A percentile compares a stretch with the other conserved stretches of the same genome.
These are phyloP conservation scores for Hyla sarda DNA, from an alignment of 2,113 vertebrate genomes.

Conservation along the genomic window DNA sequence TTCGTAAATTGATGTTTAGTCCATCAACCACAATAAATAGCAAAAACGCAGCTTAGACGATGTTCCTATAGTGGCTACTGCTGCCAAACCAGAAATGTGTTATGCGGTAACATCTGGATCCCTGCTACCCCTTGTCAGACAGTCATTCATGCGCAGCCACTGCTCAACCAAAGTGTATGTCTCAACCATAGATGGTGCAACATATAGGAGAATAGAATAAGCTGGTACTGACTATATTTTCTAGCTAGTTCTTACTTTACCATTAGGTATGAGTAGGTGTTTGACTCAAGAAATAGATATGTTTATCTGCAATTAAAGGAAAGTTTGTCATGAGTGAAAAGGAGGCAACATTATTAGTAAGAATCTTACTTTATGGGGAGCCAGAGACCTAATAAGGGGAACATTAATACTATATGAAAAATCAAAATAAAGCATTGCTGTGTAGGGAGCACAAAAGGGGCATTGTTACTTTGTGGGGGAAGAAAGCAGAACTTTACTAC, in stretches of 20 bases:
- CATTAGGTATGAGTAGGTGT: neutral
- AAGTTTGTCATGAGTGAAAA: too few species aligned
- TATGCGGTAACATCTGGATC: conserved; percentile 48
- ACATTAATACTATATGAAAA: too few species aligned
- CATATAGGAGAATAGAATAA: neutral
- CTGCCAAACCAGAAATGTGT: conserved; percentile 51
- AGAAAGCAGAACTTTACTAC: too few species aligned
- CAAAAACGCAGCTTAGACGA: conserved; percentile 32
- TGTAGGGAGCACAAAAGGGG: too few species aligned
- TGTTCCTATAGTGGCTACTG: conserved; percentile 33
- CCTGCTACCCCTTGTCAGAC: neutral
- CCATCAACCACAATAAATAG: conserved; percentile 55
- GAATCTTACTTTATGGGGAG: too few species aligned
- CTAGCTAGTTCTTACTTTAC: neutral
- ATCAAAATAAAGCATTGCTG: too few species aligned
- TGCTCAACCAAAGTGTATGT: neutral
- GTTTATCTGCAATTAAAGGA: too few species aligned
- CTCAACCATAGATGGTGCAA: neutral
- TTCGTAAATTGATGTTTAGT: conserved; percentile 55
- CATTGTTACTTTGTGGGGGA: too few species aligned
- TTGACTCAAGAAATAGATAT: too few species aligned
- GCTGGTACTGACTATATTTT: neutral
- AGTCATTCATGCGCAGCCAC: neutral
- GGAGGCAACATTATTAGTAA: too few species aligned
- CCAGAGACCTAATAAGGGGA: too few species aligned